Evolutionary conservation across 2,797 vertebrate species (phyloP).

Genomic region (Helostoma temminkii): DNA sequence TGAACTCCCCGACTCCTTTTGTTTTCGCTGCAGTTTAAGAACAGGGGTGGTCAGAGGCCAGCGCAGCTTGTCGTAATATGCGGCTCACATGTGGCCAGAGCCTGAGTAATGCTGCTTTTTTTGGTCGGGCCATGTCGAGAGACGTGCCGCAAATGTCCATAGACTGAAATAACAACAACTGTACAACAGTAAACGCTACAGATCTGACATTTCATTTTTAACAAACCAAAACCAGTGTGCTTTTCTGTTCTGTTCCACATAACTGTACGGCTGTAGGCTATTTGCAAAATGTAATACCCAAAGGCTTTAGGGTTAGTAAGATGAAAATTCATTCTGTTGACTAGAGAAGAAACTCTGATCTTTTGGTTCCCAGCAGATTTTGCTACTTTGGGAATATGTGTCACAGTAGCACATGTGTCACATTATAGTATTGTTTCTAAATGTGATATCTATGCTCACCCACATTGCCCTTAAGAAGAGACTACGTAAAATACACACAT

Average conservation of each 20-base stretch:
- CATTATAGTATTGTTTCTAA: conserved; percentile 65
- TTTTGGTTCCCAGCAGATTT: conserved; percentile 64
- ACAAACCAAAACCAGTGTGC: conserved; percentile 66
- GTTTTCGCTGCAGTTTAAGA: conserved; percentile 71
- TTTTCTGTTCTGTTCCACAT: conserved; percentile 70
- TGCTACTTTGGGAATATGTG: conserved; percentile 73
- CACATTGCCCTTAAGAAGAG: conserved; percentile 42
- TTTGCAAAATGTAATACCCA: conserved; percentile 81
- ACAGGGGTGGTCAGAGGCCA: conserved; percentile 69
- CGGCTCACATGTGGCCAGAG: conserved; percentile 76
- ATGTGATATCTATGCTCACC: conserved; percentile 47
- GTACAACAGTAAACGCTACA: conserved; percentile 74
- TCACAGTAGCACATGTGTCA: conserved; percentile 71
- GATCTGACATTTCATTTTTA: conserved; percentile 75
- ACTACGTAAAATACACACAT: conserved; percentile 45
- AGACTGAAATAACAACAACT: conserved; percentile 84
- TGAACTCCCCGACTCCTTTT: conserved; percentile 75
- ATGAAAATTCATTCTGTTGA: conserved; percentile 65
- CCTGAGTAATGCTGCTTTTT: conserved; percentile 69
- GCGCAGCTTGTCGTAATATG: conserved; percentile 64
- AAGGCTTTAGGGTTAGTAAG: conserved; percentile 73
- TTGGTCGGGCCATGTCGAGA: conserved; percentile 66
- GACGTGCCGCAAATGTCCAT: conserved; percentile 73
- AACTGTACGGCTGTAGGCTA: conserved; percentile 76
- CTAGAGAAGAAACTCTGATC: conserved; percentile 74